Percentiles rank a stretch among this genome's conserved stretches.
phyloP scores from a whole-genome alignment of 2,113 vertebrate genomes.

The Rhodinocichla rosea region DNA sequence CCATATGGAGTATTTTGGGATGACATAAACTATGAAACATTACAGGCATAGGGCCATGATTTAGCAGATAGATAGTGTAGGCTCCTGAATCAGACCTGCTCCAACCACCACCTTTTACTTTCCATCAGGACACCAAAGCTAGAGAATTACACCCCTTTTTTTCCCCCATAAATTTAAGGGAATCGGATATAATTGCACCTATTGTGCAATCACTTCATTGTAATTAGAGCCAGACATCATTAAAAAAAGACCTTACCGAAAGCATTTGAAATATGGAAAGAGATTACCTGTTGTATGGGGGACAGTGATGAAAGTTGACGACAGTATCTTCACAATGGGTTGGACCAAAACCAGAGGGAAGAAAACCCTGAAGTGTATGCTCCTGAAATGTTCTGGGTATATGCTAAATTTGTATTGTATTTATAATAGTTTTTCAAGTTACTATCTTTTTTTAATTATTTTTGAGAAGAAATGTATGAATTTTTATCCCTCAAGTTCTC shows the following conservation, averaged over 20 bases:
- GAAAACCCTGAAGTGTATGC: accelerated
- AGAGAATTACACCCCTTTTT: accelerated
- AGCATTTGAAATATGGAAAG: not conserved
- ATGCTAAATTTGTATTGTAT: not conserved
- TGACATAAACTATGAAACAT: not conserved
- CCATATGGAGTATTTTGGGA: not conserved
- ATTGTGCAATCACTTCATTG: not conserved
- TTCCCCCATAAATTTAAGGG: not conserved
- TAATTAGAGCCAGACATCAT: not conserved
- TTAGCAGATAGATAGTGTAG: not conserved
- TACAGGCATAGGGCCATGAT: not conserved
- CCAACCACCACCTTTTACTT: not conserved
- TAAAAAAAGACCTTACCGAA: not conserved
- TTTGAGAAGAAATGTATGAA: not conserved
- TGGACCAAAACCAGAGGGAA: not conserved
- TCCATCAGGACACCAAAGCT: not conserved
- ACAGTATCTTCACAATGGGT: not conserved
- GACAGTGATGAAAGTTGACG: accelerated
- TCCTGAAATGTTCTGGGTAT: not conserved
- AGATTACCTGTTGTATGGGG: accelerated
- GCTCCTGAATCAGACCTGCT: not conserved
- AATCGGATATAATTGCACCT: not conserved
- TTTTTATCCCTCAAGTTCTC: not conserved
- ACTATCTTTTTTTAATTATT: not conserved
- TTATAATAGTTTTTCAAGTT: not conserved